phyloP scores from a whole-genome alignment of 2,113 vertebrate species.

The Epinephelus cyanopodus region DNA sequence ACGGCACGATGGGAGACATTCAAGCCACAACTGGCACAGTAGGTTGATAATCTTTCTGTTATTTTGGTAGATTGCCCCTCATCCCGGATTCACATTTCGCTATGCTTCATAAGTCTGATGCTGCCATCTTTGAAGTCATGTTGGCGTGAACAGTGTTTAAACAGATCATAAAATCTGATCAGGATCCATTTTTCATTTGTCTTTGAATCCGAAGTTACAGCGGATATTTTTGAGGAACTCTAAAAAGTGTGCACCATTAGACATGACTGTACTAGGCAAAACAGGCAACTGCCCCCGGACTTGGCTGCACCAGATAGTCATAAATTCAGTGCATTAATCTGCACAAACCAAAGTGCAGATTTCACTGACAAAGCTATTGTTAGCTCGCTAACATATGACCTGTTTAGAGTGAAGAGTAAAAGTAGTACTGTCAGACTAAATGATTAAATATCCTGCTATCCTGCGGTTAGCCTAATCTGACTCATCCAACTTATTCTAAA shows the following conservation, averaged over 20 bases:
- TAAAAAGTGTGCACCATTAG: background rate
- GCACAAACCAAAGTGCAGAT: background rate
- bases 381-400: background rate
- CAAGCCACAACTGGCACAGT: slow-evolving; percentile 54
- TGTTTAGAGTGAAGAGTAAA: background rate
- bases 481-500: background rate
- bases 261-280: background rate
- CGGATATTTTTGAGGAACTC: background rate
- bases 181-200: slow-evolving; percentile 2
- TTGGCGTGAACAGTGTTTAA: slow-evolving; percentile 3
- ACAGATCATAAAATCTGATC: background rate
- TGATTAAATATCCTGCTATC: background rate
- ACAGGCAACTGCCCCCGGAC: background rate
- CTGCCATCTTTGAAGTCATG: slow-evolving; percentile 30
- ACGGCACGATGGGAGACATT: slow-evolving; percentile 37
- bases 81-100: slow-evolving; percentile 38
- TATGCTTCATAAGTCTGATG: slow-evolving; percentile 47
- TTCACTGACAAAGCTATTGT: background rate
- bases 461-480: background rate
- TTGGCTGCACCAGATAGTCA: background rate
- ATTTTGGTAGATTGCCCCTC: slow-evolving; percentile 31
- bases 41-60: slow-evolving; percentile 25
- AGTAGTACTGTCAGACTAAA: background rate
- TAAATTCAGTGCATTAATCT: background rate
- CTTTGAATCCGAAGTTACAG: background rate